Evolutionary conservation across 1,140 invertebrate genomes (phyloP), one percentile per base, ranked within the genome.

Genomic region (Choristoneura fumiferana): DNA sequence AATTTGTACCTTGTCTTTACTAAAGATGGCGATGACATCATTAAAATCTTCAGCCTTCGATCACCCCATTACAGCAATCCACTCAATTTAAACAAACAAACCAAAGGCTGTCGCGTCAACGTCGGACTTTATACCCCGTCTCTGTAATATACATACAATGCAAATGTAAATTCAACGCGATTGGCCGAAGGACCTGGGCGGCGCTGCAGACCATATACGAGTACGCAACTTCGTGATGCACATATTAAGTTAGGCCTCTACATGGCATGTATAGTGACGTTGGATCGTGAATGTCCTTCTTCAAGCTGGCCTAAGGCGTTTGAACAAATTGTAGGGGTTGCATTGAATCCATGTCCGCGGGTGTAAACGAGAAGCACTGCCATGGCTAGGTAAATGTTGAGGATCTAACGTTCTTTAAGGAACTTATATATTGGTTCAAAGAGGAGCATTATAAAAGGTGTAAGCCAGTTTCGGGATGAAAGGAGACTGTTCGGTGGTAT

Each of bases 71-170:
- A 45, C 18, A n/a, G 22, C 22, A 2, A 29, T 29, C 22, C n/a
- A n/a, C n/a, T 29, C 22, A 29, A 29, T 29, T 29, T 29, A 49
- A 49, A 13, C 43, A 49, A 49, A 49, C 22, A 49, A 49, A 14
- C 40, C 17, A 22, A 5, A 10, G 54, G 13, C 59, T 39, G 60
- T 29, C 43, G 60, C 67, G 65, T 69, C 68, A 67, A 82, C 72
- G 75, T 77, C 80, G 79, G 80, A 87, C 82, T 86, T 80, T 88
- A 88, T 88, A 81, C 77, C 64, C 67, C 57, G 61, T 73, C 63
- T 72, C 61, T 18, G 65, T 76, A 79, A 88, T 88, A 88, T 88
- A 84, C 85, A 88, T 88, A 88, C 85, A 88, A 88, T 88, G 83
- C 67, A 72, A 72, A 81, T 84, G 84, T 80, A 78, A 86, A 86